phyloP scores from a whole-genome alignment of 1,140 invertebrate genomes.

The Lanistes nyassanus region DNA sequence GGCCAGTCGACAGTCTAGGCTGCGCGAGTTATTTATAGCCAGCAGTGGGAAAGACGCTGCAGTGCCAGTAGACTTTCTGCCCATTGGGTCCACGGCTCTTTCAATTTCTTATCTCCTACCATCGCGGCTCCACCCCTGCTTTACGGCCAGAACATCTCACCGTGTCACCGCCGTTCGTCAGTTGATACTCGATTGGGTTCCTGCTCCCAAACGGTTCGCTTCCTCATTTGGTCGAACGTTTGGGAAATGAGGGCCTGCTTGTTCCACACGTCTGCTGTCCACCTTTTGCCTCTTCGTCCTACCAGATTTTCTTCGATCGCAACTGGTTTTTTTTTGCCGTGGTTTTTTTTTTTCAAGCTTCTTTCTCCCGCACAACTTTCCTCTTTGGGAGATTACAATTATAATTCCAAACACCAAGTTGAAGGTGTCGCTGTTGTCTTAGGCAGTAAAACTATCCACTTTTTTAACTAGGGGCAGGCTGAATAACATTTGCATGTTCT shows the following conservation, averaged over 20 bases:
- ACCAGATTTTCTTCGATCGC: no score
- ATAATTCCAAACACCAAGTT: no score
- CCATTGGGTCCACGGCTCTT: constrained; percentile 1
- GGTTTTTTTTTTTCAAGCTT: no score
- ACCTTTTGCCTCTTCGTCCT: no score
- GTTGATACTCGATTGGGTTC: constrained; percentile 1
- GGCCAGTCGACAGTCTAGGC: not conserved
- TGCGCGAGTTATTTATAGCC: not conserved
- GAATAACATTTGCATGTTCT: no score
- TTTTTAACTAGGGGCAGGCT: no score
- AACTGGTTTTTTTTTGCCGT: no score
- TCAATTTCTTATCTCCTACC: constrained; percentile 11
- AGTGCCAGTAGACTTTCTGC: not conserved
- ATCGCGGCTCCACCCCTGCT: constrained; percentile 11
- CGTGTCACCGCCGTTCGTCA: constrained; percentile 3
- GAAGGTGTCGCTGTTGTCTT: no score
- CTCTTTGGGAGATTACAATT: no score
- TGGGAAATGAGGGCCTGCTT: not conserved
- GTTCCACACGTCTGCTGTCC: not conserved
- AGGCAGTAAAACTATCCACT: no score
- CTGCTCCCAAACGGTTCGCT: not conserved
- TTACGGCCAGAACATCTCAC: not conserved
- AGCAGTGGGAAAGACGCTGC: not conserved
- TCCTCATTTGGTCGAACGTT: not conserved
- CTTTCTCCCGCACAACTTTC: no score